These are phyloP conservation scores for Timema cristinae DNA, from an alignment of 2,888 invertebrate genomes.

Conservation along the genomic window DNA sequence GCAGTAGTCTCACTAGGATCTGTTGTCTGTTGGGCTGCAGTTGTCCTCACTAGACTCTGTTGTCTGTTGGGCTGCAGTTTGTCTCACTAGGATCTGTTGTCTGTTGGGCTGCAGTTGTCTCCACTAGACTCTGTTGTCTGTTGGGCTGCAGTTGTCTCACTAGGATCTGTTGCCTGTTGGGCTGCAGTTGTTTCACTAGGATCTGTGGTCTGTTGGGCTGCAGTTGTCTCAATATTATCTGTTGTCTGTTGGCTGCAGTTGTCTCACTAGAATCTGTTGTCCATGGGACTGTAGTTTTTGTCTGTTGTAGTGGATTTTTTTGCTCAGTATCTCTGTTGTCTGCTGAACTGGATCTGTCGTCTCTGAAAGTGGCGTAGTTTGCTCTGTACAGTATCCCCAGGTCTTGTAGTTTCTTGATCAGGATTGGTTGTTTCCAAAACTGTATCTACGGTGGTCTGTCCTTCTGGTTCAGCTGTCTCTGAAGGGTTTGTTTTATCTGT, in stretches of 20 bases:
- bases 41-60: slow-evolving; percentile 21
- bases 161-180: slow-evolving; percentile 21
- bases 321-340: slow-evolving; percentile 22
- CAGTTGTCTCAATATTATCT: slow-evolving; percentile 16
- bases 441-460: slow-evolving; percentile 9
- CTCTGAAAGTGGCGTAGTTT: slow-evolving; percentile 21
- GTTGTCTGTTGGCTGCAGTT: slow-evolving; percentile 18
- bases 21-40: slow-evolving; percentile 17
- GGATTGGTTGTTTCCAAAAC: slow-evolving; percentile 20
- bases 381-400: not conserved
- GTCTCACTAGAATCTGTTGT: not conserved
- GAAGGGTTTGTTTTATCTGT: slow-evolving; percentile 6
- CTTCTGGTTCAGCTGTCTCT: slow-evolving; percentile 8
- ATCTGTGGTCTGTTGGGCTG: slow-evolving; percentile 26
- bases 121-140: too few relatives aligned
- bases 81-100: not conserved
- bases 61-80: slow-evolving; percentile 14
- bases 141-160: too few relatives aligned
- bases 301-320: slow-evolving; percentile 26
- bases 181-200: slow-evolving; percentile 27
- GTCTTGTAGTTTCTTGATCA: slow-evolving; percentile 20
- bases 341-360: slow-evolving; percentile 25
- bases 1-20: slow-evolving; percentile 4
- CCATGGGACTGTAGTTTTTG: slow-evolving; percentile 25
- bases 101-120: not conserved